Evolutionary conservation across 2,888 invertebrate genomes (phyloP).

Genomic region (Cantharis lateralis): DNA sequence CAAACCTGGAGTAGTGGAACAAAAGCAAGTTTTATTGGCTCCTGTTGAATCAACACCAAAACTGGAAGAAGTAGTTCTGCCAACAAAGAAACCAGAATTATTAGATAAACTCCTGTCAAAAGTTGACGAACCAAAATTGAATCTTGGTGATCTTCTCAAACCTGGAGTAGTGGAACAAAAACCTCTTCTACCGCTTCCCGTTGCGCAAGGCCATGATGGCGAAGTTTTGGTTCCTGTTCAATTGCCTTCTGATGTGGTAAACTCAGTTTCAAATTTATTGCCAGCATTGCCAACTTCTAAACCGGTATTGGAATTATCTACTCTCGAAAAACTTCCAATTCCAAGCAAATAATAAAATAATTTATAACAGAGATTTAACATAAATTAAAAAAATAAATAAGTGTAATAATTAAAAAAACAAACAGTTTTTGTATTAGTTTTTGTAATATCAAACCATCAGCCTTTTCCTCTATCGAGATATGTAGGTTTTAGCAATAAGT

Average conservation of each 20-base stretch:
- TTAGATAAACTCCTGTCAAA: not conserved
- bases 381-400: no score
- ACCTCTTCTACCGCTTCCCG: not conserved
- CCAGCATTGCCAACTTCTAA: not conserved
- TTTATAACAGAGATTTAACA: no score
- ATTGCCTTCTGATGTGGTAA: not conserved
- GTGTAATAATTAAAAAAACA: no score
- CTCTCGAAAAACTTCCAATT: not conserved
- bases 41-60: no score
- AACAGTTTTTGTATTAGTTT: no score
- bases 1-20: not conserved
- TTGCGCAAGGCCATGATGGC: not conserved
- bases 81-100: not conserved
- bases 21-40: not conserved
- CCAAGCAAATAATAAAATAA: no score
- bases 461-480: no score
- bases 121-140: no score
- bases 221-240: not conserved
- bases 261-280: not conserved
- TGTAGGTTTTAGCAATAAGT: no score
- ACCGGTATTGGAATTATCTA: not conserved
- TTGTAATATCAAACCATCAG: no score
- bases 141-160: not conserved
- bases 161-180: not conserved
- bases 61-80: not conserved